A percentile compares a stretch with the other conserved stretches of the same genome.
phyloP scores from a whole-genome alignment of 2,113 vertebrate species.

The Catagonus wagneri region DNA sequence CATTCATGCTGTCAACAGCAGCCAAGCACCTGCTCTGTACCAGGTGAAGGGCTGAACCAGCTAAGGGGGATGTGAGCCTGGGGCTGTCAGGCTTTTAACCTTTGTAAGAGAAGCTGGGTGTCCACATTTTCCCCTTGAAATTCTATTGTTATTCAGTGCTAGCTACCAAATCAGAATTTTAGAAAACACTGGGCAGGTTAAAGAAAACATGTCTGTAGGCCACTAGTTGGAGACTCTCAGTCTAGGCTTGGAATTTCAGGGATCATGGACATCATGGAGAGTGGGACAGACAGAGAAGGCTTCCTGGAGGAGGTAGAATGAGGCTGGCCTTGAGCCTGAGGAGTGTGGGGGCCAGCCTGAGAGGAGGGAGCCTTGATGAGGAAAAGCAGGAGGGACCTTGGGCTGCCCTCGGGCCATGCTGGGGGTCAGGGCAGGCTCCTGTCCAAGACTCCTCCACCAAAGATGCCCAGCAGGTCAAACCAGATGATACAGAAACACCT shows the following conservation, averaged over 20 bases:
- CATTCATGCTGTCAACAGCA: accelerated
- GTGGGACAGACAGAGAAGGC: not conserved
- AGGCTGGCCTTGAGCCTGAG: not conserved
- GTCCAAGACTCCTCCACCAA: not conserved
- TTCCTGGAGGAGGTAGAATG: not conserved
- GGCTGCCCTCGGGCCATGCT: not conserved
- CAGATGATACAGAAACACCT: not conserved
- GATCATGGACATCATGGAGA: not conserved
- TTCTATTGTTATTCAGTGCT: not conserved
- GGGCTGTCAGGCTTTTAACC: accelerated
- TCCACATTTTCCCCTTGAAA: not conserved
- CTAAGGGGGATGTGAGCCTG: accelerated
- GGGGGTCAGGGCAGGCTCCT: not conserved
- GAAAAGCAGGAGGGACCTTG: not conserved
- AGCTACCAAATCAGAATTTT: not conserved
- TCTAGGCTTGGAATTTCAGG: not conserved
- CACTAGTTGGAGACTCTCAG: not conserved
- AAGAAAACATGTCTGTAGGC: not conserved
- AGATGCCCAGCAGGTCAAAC: slow-evolving; percentile 16
- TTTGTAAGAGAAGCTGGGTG: not conserved
- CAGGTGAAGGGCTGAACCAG: not conserved
- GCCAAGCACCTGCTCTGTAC: not conserved
- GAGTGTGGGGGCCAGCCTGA: not conserved
- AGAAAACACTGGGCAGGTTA: not conserved
- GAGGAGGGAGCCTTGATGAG: not conserved